Base-by-base conservation (phyloP, 2,113 vertebrate genomes). In the Meriones unguiculatus region DNA sequence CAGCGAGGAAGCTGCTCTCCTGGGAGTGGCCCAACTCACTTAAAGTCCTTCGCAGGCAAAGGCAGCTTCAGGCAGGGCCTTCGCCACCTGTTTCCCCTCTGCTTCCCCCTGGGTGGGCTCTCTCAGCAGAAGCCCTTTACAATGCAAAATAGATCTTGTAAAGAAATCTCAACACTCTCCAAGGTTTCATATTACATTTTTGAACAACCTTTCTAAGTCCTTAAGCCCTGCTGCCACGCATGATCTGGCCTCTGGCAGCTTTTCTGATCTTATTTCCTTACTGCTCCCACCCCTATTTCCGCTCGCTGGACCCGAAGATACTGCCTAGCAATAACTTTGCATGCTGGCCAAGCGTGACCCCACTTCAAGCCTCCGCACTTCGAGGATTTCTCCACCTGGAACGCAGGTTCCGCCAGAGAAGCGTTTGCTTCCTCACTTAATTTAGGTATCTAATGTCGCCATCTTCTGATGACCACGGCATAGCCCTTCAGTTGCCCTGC, bases 211-310 rank as follows among this genome's bases (percentile, higher is more conserved):
- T 46, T 78, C 20, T 38, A 92, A 96, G 6, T 77, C 69, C 69
- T 85, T 54, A 14, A 64, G 57, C 17, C 32, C 32, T 22, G 7
- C 15, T 76, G 95, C 72, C 59, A 11, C 4, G 41, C 62, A 1
- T 2, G 59, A 95, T 88, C 30, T 38, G 59, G 57, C 76, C 81
- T n/a, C 57, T 14, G 57, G 65, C 59, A 77, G 54, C 54, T 59
- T 65, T 64, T 82, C 73, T 94, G 72, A 62, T 67, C 89, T 65
- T 50, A 12, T 59, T 95, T 70, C 80, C 94, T 64, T 15, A 20
- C 64, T 25, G n/a, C 7, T 82, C 30, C 81, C 59, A 41, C 10
- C 24, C 0, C 1, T 8, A 8, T 5, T 13, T 70, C 8, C 25
- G 4, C 50, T n/a, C 20, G 2, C 13, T 52, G 57, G 28, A 17